A percentile compares a stretch with the other conserved stretches of the same genome.
phyloP scores from a whole-genome alignment of 1,140 invertebrate genomes.

The Drosophila arizonae region DNA sequence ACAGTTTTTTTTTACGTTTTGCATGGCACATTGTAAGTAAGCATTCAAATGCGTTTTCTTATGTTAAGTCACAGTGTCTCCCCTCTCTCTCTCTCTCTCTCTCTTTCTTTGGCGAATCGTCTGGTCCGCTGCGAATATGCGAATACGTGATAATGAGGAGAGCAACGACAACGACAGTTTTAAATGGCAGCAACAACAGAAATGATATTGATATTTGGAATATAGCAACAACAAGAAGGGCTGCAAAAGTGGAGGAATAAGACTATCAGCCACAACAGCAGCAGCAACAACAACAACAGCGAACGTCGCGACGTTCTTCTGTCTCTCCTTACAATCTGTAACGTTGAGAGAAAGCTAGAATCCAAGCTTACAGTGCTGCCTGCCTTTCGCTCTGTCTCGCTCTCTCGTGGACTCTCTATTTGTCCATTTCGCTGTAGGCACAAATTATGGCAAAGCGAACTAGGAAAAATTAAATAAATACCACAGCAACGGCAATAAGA shows the following conservation, averaged over 20 bases:
- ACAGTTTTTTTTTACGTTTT: no score
- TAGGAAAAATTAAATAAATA: slow-evolving; percentile 72
- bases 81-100: no score
- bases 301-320: not conserved
- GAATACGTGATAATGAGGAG: slow-evolving; percentile 31
- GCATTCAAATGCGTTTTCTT: not conserved
- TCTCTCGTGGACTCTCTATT: not conserved
- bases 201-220: slow-evolving; percentile 22
- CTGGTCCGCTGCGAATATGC: not conserved
- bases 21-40: no score
- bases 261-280: slow-evolving; percentile 4
- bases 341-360: slow-evolving; percentile 3
- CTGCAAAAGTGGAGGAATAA: not conserved
- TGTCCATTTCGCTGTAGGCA: slow-evolving; percentile 22
- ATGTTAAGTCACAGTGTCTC: no score
- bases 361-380: slow-evolving; percentile 9
- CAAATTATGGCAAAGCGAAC: slow-evolving; percentile 69
- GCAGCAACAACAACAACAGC: not conserved
- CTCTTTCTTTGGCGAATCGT: not conserved
- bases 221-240: slow-evolving; percentile 11
- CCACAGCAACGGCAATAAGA: slow-evolving; percentile 20
- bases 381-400: not conserved
- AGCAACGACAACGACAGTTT: slow-evolving; percentile 17
- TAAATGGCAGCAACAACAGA: slow-evolving; percentile 23
- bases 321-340: not conserved